Base-by-base conservation (phyloP, 2,113 vertebrate species). In the Tragelaphus buxtoni region DNA sequence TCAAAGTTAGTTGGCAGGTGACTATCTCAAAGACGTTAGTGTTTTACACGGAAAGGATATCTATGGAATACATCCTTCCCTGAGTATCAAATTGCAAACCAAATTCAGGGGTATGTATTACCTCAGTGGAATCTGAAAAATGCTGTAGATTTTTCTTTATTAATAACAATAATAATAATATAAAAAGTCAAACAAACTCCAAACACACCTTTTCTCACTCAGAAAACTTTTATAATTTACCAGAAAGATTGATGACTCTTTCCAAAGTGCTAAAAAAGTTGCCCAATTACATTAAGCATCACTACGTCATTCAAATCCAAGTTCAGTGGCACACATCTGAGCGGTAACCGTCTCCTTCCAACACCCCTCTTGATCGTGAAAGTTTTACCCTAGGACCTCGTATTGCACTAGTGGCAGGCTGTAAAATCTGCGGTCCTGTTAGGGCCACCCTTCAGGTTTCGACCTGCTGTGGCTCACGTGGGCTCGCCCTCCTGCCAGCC, bases 221-320 rank as follows among this genome's bases (percentile, higher is more conserved):
- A 98, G 98, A 98, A 98, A 98, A 98, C 95, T 96, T 98, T 96
- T 98, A 85, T 97, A 98, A 98, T 97, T 98, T 98, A 98, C 98
- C 98, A 98, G 98, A 98, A 98, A 98, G 98, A 98, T 99, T 98
- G 97, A 99, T 98, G 99, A 99, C 99, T 99, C 98, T 99, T 98
- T 99, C 98, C 98, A 99, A 99, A 99, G 99, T 99, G 99, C 99
- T 99, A 99, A 99, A 99, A 99, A 99, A 99, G 99, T 99, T 97
- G 97, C 98, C 98, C 98, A 98, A 98, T 98, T 98, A 98, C 65
- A 97, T 98, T 96, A 98, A 98, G 95, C 97, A 88, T 98, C 82
- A 98, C 97, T 97, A 96, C 98, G 98, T 99, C 98, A 99, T 98
- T 98, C 97, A 98, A 97, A 97, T 97, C 98, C 97, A 98, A 97